These are phyloP conservation scores for Eupithecia dodoneata DNA, from an alignment of 2,888 invertebrate genomes.

Conservation along the genomic window DNA sequence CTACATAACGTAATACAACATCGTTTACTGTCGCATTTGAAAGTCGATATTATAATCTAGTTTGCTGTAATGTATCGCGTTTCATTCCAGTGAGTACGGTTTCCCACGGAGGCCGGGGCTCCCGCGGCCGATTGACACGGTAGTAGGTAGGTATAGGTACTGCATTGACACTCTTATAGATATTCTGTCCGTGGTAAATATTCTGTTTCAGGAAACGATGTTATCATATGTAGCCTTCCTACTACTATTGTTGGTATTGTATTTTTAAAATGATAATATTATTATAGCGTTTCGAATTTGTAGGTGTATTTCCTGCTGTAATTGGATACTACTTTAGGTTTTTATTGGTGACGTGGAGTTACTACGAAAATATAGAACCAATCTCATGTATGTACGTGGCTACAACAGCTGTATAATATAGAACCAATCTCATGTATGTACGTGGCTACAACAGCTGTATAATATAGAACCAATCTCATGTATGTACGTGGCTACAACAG, in stretches of 20 bases:
- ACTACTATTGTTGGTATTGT: neutral
- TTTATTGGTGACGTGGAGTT: neutral
- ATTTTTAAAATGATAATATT: neutral
- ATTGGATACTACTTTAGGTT: neutral
- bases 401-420: neutral
- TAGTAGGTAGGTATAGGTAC: neutral
- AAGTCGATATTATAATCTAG: neutral
- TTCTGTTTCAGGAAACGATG: slow-evolving; percentile 12
- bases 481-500: neutral
- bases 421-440: no score
- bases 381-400: neutral
- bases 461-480: no score
- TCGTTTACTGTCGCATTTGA: slow-evolving; percentile 1
- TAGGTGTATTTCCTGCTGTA: neutral
- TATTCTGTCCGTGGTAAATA: neutral
- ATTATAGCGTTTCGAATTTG: neutral
- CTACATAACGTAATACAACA: neutral
- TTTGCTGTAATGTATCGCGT: slow-evolving; percentile 24
- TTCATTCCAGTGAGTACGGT: slow-evolving; percentile 34
- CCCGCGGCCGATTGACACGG: neutral
- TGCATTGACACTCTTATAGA: neutral
- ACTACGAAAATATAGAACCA: neutral
- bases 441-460: neutral
- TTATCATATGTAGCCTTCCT: neutral
- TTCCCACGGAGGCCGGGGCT: slow-evolving; percentile 39